Base-by-base conservation (phyloP, 2,888 invertebrate genomes). In the Agriopis aurantiaria region DNA sequence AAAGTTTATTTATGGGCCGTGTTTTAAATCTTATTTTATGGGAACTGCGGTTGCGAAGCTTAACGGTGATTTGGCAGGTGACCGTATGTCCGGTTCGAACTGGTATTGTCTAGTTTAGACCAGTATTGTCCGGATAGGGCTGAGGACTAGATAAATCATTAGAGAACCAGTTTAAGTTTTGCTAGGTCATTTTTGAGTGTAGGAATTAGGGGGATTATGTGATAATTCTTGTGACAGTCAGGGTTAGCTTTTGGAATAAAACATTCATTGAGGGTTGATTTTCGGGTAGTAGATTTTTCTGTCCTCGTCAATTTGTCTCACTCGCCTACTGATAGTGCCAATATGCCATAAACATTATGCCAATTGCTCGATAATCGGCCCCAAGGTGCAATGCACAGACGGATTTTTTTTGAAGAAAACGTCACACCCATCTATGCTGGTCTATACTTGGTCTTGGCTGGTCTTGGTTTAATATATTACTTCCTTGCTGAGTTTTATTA, bases 11-110 rank as follows among this genome's bases (percentile, higher is more conserved):
- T 89, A 88, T 88, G 85, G 81, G 80, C 59, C 86, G 80, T 82
- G 88, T 87, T 88, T 86, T 87, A 88, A 89, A 93, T 93, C 91
- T 91, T 89, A 91, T 93, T 93, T 93, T 94, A 94, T 94, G 93
- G 93, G 93, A 93, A 93, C 90, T 92, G 92, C 79, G 92, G 92
- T 91, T 77, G 84, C 76, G 75, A 81, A 83, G 88, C 88, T 91
- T 90, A 91, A 86, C 85, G 85, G 86, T 82, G 82, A 85, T 85
- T 89, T 87, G 84, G 87, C 89, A 90, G 89, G 90, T 90, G 88
- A 84, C 83, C 81, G 80, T 66, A 77, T 77, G 78, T 69, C 81
- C 82, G 81, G 80, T 75, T 67, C 55, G 64, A 77, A 77, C 83
- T 79, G 80, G 81, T 81, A 79, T 75, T 68, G 71, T 68, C 58